A percentile compares a stretch with the other conserved stretches of the same genome.
These are phyloP conservation scores for Chromis chromis DNA, from an alignment of 2,797 vertebrate genomes.

Conservation along the genomic window DNA sequence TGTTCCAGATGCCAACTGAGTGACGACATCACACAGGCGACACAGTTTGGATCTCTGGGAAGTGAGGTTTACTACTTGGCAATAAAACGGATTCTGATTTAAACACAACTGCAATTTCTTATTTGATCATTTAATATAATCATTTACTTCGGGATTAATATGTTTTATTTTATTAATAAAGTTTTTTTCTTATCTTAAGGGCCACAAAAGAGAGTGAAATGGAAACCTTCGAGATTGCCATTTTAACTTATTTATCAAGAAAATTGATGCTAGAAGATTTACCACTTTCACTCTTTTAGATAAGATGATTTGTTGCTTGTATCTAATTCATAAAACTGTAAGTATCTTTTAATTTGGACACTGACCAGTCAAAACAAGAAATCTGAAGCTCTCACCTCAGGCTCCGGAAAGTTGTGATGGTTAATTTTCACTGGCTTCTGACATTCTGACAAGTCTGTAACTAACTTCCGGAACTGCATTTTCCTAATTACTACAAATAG, in stretches of 20 bases:
- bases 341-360: slow-evolving; percentile 1
- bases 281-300: background rate
- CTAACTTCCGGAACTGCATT: background rate
- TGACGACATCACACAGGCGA: no score
- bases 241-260: background rate
- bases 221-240: no score
- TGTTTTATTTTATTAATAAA: no score
- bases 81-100: no score
- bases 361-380: background rate
- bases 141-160: no score
- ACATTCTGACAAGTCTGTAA: background rate
- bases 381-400: background rate
- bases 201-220: no score
- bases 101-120: no score
- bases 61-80: no score
- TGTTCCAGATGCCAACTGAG: no score
- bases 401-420: background rate
- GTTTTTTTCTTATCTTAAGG: no score
- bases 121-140: no score
- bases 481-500: background rate
- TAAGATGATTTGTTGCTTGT: background rate
- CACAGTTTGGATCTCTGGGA: no score
- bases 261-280: background rate
- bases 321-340: background rate
- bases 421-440: background rate